Percentiles rank a stretch among this genome's conserved stretches.
phyloP scores from a whole-genome alignment of 1,140 invertebrate genomes.

The Drosophila nasuta region DNA sequence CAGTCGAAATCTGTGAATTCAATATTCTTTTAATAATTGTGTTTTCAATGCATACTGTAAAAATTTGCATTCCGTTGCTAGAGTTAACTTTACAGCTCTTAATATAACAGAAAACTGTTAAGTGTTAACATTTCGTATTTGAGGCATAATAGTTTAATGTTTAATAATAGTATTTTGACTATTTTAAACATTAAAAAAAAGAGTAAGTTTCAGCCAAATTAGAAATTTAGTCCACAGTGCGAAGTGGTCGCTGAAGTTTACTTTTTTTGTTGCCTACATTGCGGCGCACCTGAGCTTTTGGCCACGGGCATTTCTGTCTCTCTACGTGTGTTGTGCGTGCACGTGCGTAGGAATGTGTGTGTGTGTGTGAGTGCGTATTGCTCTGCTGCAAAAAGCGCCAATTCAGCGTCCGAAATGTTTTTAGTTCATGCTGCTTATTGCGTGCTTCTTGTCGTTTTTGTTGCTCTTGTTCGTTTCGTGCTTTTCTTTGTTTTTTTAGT shows the following conservation, averaged over 20 bases:
- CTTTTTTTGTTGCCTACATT: conserved; percentile 46
- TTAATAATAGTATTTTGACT: too few species aligned
- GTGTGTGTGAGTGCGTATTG: not conserved
- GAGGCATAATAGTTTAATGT: too few species aligned
- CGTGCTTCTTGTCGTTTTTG: conserved; percentile 66
- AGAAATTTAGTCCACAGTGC: too few species aligned
- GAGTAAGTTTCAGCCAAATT: too few species aligned
- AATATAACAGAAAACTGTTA: too few species aligned
- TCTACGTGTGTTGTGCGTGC: not conserved
- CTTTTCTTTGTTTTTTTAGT: conserved; percentile 20
- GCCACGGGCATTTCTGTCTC: not conserved
- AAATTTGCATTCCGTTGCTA: too few species aligned
- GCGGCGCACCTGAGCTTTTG: conserved; percentile 23
- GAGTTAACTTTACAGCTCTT: too few species aligned
- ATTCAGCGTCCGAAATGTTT: conserved; percentile 72
- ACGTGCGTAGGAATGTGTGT: not conserved
- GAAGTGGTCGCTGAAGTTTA: conserved; percentile 14
- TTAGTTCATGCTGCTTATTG: conserved; percentile 65
- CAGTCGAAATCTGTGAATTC: too few species aligned
- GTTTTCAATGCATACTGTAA: too few species aligned
- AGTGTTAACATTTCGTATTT: too few species aligned
- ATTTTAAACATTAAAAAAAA: too few species aligned
- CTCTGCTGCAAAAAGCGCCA: conserved; percentile 54
- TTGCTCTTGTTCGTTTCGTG: conserved; percentile 29
- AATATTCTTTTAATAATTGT: too few species aligned